These are phyloP conservation scores for Dendrolimus houi DNA, from an alignment of 2,888 invertebrate species.

Conservation along the genomic window DNA sequence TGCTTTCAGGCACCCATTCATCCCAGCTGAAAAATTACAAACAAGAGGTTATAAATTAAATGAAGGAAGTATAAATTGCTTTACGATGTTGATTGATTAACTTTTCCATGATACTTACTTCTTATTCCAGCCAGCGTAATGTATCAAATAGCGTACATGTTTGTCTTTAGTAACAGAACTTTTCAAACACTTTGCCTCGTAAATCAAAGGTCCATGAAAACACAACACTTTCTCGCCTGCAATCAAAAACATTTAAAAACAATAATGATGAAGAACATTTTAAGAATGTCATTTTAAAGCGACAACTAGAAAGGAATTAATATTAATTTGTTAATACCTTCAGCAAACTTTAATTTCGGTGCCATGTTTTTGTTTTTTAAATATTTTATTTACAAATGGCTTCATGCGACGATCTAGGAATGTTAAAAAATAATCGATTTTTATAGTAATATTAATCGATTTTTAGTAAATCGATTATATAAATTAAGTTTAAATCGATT, in stretches of 20 bases:
- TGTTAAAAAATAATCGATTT: no score
- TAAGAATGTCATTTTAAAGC: no score
- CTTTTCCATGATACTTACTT: conserved; percentile 78
- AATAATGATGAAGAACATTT: background rate
- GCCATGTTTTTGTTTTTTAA: conserved; percentile 43
- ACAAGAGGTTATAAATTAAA: conserved; percentile 1
- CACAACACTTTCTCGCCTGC: conserved; percentile 93
- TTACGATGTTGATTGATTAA: background rate
- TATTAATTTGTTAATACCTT: conserved; percentile 66
- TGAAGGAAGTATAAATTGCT: background rate
- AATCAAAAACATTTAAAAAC: conserved; percentile 21
- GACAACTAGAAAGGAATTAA: no score
- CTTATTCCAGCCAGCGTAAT: conserved; percentile 99
- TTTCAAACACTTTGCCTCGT: conserved; percentile 97
- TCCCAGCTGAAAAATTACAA: conserved; percentile 81
- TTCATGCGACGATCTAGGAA: background rate
- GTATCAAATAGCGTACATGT: conserved; percentile 92
- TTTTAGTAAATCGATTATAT: no score
- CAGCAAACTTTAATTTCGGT: conserved; percentile 83
- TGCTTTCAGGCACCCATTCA: conserved; percentile 93
- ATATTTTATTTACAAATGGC: conserved; percentile 2
- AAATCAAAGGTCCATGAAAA: conserved; percentile 96
- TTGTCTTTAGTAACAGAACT: conserved; percentile 89
- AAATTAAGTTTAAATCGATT: no score
- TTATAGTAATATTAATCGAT: no score